phyloP scores from a whole-genome alignment of 2,797 vertebrate species.

The Anguilla anguilla region DNA sequence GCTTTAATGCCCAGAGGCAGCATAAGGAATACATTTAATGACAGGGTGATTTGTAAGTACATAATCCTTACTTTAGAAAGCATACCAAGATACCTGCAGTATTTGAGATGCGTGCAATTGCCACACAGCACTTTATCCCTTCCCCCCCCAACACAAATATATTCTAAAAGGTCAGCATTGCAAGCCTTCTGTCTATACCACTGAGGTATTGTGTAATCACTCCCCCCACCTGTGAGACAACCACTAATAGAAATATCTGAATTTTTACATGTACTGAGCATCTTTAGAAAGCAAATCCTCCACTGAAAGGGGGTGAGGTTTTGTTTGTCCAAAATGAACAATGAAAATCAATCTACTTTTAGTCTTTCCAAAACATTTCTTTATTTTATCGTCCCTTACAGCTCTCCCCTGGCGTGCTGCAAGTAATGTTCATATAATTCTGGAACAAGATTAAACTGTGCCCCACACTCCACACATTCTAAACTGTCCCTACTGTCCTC shows the following conservation, averaged over 20 bases:
- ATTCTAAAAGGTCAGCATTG: conserved; percentile 1
- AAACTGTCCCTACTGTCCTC: conserved; percentile 47
- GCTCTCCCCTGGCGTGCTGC: conserved; percentile 73
- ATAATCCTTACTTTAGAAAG: conserved; percentile 2
- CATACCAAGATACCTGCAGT: conserved; percentile 17
- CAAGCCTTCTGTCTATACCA: conserved; percentile 12
- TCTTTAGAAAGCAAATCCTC: neutral
- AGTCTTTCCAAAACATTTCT: conserved; percentile 11
- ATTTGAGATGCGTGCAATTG: conserved; percentile 20
- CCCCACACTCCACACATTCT: conserved; percentile 69
- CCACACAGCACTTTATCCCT: conserved; percentile 7
- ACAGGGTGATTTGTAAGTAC: neutral
- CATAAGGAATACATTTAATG: conserved; percentile 8
- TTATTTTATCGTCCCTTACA: conserved; percentile 50
- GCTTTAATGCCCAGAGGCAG: conserved; percentile 18
- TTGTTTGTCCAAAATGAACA: neutral
- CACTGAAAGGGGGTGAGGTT: neutral
- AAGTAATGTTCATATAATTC: conserved; percentile 77
- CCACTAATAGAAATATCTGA: conserved; percentile 26
- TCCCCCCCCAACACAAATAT: neutral
- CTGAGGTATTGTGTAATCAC: conserved; percentile 34
- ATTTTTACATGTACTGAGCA: conserved; percentile 23
- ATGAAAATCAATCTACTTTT: neutral
- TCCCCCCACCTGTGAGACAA: neutral
- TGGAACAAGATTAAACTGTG: conserved; percentile 59